Percentiles rank a stretch among this genome's conserved stretches.
Evolutionary conservation across 2,797 vertebrate genomes (phyloP).

Genomic region (Enoplosus armatus): DNA sequence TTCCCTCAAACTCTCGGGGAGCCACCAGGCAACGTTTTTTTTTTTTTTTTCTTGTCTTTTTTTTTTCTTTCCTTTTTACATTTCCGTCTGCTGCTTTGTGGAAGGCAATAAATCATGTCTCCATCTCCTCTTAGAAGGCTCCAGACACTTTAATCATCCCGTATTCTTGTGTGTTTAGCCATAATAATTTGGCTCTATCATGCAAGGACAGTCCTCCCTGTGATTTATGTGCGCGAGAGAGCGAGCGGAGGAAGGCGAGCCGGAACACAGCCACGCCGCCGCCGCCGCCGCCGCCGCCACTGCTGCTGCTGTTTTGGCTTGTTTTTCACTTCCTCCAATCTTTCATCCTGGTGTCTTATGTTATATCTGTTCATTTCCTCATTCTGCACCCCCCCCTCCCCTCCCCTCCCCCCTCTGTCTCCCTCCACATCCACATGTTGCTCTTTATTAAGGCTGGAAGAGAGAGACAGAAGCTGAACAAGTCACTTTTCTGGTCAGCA

Average conservation of each 20-base stretch:
- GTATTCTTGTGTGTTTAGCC: conserved; percentile 83
- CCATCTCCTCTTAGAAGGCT: conserved; percentile 54
- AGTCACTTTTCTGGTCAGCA: neutral
- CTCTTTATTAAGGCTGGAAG: conserved; percentile 38
- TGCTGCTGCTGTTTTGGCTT: conserved; percentile 33
- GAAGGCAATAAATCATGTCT: conserved; percentile 72
- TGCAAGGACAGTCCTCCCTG: conserved; percentile 76
- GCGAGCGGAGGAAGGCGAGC: conserved; percentile 43
- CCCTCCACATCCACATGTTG: conserved; percentile 20
- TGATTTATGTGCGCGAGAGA: conserved; percentile 79
- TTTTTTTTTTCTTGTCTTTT: too few species aligned
- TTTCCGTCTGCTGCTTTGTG: conserved; percentile 60
- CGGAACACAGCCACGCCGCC: conserved; percentile 12
- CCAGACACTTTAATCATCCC: conserved; percentile 83
- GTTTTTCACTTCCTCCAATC: conserved; percentile 53
- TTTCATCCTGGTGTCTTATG: conserved; percentile 41
- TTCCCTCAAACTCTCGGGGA: conserved; percentile 24
- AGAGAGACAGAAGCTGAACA: conserved; percentile 6
- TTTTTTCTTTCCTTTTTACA: too few species aligned
- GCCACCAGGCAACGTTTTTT: conserved; percentile 24
- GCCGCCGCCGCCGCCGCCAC: too few species aligned
- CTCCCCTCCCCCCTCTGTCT: conserved; percentile 5
- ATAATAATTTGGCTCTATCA: conserved; percentile 86
- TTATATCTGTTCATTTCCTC: conserved; percentile 55
- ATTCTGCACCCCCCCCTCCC: conserved; percentile 7